Base-by-base conservation (phyloP, 2,888 invertebrate species). In the Rhodophaea formosa region DNA sequence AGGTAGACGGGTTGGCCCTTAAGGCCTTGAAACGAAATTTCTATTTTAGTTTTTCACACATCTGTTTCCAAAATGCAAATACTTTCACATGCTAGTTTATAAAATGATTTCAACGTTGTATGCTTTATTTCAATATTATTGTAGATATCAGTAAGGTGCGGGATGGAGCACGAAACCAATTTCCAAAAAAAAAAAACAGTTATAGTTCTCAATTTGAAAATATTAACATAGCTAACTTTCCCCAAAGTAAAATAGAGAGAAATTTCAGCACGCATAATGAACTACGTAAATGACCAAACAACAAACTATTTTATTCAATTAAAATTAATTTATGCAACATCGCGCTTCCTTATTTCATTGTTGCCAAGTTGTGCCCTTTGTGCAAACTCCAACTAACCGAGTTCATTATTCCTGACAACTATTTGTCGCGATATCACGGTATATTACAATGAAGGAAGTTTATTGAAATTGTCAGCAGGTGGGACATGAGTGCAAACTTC, bases 391-490 rank as follows among this genome's bases (percentile, higher is more conserved):
- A 35, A 35, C 46, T 44, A 53, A 53, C 53, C 30, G 44, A 35
- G 45, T 45, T 55, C 54, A 55, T 55, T 55, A 55, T 46, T 45
- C 32, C 45, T 32, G 30, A 32, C 56, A 51, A 56, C 39, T 56
- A 56, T 56, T 56, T 56, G 56, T 56, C 56, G 49, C 49, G 49
- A 56, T 56, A 56, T 39, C 45, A 17, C 53, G 29, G 17, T 43
- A 55, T 46, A 56, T 56, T 35, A 56, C 56, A 56, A 56, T 56
- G 56, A 49, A 42, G 42, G 6, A 49, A 56, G 56, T 56, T 56
- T 56, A 56, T 56, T 56, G 56, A 56, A 56, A 56, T 56, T 49
- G 56, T 56, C 49, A 30, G 49, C 56, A 56, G 56, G 56, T 56
- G 49, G 42, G 35, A 43, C 56, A 49, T 43, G 47, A 43, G 32